These are phyloP conservation scores for Scaptomyza caliginosa DNA, from an alignment of 2,888 invertebrate species.

Conservation along the genomic window DNA sequence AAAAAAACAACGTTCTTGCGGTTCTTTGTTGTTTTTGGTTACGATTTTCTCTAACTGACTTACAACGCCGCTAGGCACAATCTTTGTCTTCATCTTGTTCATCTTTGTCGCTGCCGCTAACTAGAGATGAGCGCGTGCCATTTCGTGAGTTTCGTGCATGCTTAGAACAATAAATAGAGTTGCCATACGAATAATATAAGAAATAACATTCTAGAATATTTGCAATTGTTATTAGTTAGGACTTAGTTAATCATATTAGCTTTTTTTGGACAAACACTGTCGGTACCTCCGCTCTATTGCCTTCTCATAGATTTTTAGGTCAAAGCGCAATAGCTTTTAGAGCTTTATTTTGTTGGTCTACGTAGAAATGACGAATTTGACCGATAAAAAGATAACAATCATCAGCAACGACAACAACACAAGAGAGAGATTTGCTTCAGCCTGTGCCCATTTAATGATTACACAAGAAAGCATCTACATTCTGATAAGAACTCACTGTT, in stretches of 20 bases:
- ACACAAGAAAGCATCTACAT: constrained; percentile 2
- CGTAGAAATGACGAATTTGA: constrained; percentile 28
- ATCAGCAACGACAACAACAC: neutral
- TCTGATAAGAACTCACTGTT: constrained; percentile 8
- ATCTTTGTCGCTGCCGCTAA: neutral
- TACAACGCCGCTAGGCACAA: constrained; percentile 41
- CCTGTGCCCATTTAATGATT: constrained; percentile 5
- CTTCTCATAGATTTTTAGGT: constrained; percentile 42
- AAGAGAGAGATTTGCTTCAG: neutral
- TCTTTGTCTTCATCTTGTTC: constrained; percentile 10
- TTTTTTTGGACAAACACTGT: neutral
- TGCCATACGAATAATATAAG: too few species aligned
- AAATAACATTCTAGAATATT: too few species aligned
- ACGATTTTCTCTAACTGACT: constrained; percentile 62
- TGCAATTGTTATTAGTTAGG: too few species aligned
- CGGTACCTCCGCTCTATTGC: constrained; percentile 13
- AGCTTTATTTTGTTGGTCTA: constrained; percentile 9
- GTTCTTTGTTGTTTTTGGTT: constrained; percentile 57
- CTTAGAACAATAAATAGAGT: neutral
- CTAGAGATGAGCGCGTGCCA: constrained; percentile 14
- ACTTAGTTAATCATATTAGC: neutral
- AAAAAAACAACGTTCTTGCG: constrained; percentile 24
- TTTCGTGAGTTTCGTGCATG: neutral
- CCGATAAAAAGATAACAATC: constrained; percentile 14
- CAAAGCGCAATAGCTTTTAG: constrained; percentile 36